Conservation (phyloP, 1,140 invertebrate genomes). For the Galleria mellonella region DNA sequence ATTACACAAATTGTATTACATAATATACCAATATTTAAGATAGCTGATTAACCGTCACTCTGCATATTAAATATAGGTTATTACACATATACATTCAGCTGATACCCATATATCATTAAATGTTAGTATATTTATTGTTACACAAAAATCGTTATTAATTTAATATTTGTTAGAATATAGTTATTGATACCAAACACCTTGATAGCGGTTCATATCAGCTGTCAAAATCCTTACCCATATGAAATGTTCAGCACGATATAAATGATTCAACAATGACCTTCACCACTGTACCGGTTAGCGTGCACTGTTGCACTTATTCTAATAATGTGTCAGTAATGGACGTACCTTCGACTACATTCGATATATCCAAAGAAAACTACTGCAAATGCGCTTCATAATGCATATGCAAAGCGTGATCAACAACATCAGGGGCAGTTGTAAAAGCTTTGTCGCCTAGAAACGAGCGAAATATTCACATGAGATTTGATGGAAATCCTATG, state of each 20-base stretch:
- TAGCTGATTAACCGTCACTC: too few species aligned
- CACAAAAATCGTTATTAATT: too few species aligned
- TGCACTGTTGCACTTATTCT: slow-evolving; percentile 47
- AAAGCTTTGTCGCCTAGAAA: slow-evolving; percentile 74
- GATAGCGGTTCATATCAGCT: neutral
- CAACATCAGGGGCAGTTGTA: slow-evolving; percentile 75
- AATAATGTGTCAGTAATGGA: slow-evolving; percentile 67
- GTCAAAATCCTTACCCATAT: neutral
- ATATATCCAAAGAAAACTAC: slow-evolving; percentile 76
- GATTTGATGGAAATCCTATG: slow-evolving; percentile 28
- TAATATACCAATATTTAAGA: too few species aligned
- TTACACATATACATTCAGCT: too few species aligned
- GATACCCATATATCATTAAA: too few species aligned
- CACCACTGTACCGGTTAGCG: slow-evolving; percentile 49
- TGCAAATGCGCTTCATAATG: slow-evolving; percentile 76
- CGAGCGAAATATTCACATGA: slow-evolving; percentile 64
- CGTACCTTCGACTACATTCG: slow-evolving; percentile 73
- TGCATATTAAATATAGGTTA: too few species aligned
- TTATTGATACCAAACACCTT: too few species aligned
- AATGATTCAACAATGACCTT: slow-evolving; percentile 25
- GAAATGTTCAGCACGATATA: too few species aligned
- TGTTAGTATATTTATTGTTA: too few species aligned
- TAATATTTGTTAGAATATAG: too few species aligned
- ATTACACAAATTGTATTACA: neutral
- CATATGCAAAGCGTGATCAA: slow-evolving; percentile 76